Conservation (phyloP, 2,888 invertebrate genomes). For the Hydraecia micacea region DNA sequence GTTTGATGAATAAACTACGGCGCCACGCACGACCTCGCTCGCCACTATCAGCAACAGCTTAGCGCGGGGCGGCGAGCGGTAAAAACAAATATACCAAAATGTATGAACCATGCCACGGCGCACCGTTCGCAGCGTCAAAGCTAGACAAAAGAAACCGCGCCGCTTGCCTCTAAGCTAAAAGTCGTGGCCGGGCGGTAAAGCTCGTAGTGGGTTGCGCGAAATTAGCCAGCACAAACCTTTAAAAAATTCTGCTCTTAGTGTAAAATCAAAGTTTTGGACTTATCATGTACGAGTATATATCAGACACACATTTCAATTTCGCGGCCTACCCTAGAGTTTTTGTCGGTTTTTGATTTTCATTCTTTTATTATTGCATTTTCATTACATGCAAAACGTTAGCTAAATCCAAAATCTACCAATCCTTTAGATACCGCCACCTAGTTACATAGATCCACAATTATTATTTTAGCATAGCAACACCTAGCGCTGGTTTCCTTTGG, state of each 20-base stretch:
- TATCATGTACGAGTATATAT: not conserved
- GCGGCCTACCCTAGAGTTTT: not conserved
- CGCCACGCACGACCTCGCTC: too few species aligned
- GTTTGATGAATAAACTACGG: too few species aligned
- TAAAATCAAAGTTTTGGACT: not conserved
- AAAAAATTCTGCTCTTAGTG: not conserved
- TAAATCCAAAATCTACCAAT: not conserved
- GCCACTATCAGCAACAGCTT: too few species aligned
- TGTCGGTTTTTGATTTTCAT: not conserved
- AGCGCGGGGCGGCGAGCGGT: too few species aligned
- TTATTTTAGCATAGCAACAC: constrained; percentile 49
- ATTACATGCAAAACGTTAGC: not conserved
- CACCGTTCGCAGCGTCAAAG: too few species aligned
- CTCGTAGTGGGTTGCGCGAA: not conserved
- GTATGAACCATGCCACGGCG: too few species aligned
- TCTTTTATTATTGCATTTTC: too few species aligned
- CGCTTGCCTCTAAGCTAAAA: too few species aligned
- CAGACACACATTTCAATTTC: not conserved
- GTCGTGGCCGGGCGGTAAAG: too few species aligned
- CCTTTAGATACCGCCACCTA: constrained; percentile 42
- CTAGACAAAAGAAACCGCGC: too few species aligned
- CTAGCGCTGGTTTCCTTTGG: constrained; percentile 25
- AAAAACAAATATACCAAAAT: too few species aligned
- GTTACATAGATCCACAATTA: constrained; percentile 28
- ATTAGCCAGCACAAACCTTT: not conserved